These are phyloP conservation scores for Eriocheir sinensis DNA, from an alignment of 1,140 invertebrate genomes.

Conservation along the genomic window DNA sequence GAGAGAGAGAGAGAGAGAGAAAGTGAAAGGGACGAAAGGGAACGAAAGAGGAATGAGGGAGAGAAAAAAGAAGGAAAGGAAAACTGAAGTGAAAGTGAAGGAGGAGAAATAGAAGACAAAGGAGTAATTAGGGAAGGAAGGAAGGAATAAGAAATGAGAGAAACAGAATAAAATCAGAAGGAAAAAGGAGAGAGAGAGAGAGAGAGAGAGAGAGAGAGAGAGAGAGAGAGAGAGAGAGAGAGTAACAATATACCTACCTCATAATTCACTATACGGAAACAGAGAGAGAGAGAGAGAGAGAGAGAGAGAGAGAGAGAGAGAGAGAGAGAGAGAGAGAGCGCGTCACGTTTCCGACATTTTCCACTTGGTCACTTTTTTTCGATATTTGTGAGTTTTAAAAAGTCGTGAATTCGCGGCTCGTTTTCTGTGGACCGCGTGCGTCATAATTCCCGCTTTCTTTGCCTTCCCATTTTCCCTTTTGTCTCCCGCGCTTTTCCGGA, in stretches of 20 bases:
- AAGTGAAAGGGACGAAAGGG: too few species aligned
- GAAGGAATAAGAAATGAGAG: neutral
- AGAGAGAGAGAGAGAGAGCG: neutral
- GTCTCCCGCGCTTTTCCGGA: too few species aligned
- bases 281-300: constrained; percentile 22
- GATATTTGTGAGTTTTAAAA: neutral
- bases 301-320: neutral
- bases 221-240: neutral
- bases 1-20: too few species aligned
- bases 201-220: neutral
- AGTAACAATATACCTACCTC: too few species aligned
- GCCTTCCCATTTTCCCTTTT: too few species aligned
- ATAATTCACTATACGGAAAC: too few species aligned
- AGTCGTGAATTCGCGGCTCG: neutral
- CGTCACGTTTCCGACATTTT: neutral
- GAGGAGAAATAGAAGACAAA: neutral
- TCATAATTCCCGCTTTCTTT: neutral
- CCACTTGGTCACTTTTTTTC: neutral
- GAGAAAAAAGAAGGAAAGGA: too few species aligned
- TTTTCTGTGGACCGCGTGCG: neutral
- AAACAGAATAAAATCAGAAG: neutral
- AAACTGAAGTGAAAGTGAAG: neutral
- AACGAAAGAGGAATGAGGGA: too few species aligned
- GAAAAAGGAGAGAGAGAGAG: neutral
- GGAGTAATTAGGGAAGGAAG: neutral